Percentiles rank a stretch among this genome's conserved stretches.
Evolutionary conservation across 2,113 vertebrate genomes (phyloP).

Genomic region (Prionailurus bengalensis): DNA sequence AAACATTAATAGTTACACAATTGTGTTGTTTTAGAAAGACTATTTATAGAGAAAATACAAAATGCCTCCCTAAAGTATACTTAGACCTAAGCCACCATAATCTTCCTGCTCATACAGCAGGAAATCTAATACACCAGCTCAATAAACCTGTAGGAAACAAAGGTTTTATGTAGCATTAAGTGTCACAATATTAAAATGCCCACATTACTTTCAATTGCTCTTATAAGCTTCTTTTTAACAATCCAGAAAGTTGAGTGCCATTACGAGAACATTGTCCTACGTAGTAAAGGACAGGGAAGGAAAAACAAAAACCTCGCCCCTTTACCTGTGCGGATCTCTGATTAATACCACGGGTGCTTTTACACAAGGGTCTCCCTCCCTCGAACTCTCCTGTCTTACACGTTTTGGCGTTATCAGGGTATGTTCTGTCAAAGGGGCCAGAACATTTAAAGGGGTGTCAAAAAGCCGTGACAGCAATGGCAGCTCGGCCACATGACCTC

Average conservation of each 20-base stretch:
- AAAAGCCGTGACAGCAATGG: background rate
- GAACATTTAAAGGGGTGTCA: constrained; percentile 25
- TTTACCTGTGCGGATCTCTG: background rate
- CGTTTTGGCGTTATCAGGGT: background rate
- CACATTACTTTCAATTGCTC: constrained; percentile 88
- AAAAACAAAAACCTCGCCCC: background rate
- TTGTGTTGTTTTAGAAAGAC: constrained; percentile 91
- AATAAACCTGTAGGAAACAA: constrained; percentile 97
- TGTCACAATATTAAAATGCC: constrained; percentile 90
- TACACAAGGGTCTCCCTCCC: background rate
- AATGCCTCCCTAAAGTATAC: constrained; percentile 94
- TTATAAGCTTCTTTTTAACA: constrained; percentile 88
- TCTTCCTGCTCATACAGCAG: constrained; percentile 98
- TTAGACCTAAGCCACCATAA: constrained; percentile 98
- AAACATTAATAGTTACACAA: constrained; percentile 92
- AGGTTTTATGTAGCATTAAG: constrained; percentile 93
- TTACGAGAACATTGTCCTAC: constrained; percentile 82
- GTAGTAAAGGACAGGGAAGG: constrained; percentile 62
- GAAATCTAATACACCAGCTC: constrained; percentile 97
- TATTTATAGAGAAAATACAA: constrained; percentile 93
- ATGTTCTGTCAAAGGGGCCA: constrained; percentile 6
- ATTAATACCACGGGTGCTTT: background rate
- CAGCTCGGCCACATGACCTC: background rate
- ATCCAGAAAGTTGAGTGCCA: constrained; percentile 85
- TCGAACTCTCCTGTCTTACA: background rate